Evolutionary conservation across 2,888 invertebrate species (phyloP).

Genomic region (Thyatira batis): DNA sequence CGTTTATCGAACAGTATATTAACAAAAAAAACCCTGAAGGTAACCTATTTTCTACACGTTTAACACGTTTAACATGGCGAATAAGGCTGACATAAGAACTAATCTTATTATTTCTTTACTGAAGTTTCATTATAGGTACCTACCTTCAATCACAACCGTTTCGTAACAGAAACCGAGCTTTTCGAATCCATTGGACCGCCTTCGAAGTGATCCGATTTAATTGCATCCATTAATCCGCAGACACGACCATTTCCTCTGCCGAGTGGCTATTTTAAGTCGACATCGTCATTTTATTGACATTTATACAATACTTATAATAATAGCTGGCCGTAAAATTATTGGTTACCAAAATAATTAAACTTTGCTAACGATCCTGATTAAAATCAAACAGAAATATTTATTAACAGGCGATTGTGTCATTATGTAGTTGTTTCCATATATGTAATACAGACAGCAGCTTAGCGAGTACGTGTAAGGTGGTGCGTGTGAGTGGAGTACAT

Average conservation of each 20-base stretch:
- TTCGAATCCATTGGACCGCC: slow-evolving; percentile 16
- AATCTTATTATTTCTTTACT: neutral
- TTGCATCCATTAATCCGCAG: slow-evolving; percentile 63
- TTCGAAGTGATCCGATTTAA: slow-evolving; percentile 60
- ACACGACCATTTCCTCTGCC: slow-evolving; percentile 45
- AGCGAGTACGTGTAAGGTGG: slow-evolving; percentile 24
- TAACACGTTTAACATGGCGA: neutral
- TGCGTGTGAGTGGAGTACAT: slow-evolving; percentile 44
- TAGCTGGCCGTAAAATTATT: neutral
- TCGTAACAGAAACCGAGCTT: slow-evolving; percentile 22
- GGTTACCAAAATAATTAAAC: slow-evolving; percentile 10
- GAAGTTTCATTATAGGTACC: slow-evolving; percentile 13
- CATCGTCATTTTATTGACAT: slow-evolving; percentile 34
- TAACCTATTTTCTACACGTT: no score
- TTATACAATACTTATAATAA: slow-evolving; percentile 24
- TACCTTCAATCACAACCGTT: slow-evolving; percentile 14
- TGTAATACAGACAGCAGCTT: slow-evolving; percentile 44
- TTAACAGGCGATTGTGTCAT: slow-evolving; percentile 57
- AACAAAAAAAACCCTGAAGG: no score
- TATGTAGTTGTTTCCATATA: slow-evolving; percentile 66
- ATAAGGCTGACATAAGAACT: neutral
- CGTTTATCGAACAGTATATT: no score
- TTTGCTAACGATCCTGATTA: slow-evolving; percentile 51
- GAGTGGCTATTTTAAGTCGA: slow-evolving; percentile 33
- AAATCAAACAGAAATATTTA: slow-evolving; percentile 67